These are phyloP conservation scores for Drosophila serrata DNA, from an alignment of 1,140 invertebrate genomes.

Conservation along the genomic window DNA sequence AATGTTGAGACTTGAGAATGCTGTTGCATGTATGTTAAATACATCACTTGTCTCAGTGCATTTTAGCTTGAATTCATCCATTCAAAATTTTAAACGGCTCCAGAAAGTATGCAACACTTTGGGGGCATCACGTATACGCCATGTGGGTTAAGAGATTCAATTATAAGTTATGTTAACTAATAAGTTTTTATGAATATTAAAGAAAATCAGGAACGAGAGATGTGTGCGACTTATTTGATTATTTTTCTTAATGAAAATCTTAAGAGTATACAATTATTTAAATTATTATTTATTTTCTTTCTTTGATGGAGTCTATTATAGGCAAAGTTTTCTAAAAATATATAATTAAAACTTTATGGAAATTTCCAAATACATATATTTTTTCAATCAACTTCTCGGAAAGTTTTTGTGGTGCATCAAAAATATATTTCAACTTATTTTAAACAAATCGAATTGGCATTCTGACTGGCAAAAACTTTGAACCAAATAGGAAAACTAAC, in stretches of 20 bases:
- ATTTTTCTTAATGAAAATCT: background rate
- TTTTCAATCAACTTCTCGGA: constrained; percentile 30
- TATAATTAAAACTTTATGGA: constrained; percentile 17
- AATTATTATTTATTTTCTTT: too few relatives aligned
- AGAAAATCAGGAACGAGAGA: too few relatives aligned
- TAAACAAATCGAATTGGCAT: constrained; percentile 62
- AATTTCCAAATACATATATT: constrained; percentile 17
- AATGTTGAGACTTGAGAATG: constrained; percentile 21
- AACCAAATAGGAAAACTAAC: constrained; percentile 23
- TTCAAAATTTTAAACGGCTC: background rate
- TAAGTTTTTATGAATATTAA: too few relatives aligned
- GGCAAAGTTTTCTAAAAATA: constrained; percentile 3
- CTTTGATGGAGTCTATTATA: too few relatives aligned
- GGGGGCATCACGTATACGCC: constrained; percentile 42
- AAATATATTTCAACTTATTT: constrained; percentile 40
- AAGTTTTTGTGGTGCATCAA: constrained; percentile 28
- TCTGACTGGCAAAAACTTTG: constrained; percentile 28
- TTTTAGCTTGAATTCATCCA: background rate
- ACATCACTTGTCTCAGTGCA: constrained; percentile 12
- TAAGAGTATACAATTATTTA: too few relatives aligned
- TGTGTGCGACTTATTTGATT: too few relatives aligned
- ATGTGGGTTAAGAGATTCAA: constrained; percentile 1
- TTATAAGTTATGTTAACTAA: too few relatives aligned
- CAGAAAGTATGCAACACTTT: constrained; percentile 51
- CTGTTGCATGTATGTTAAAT: constrained; percentile 32